A percentile compares a stretch with the other conserved stretches of the same genome.
phyloP scores from a whole-genome alignment of 2,113 vertebrate species.

The Mohoua ochrocephala region DNA sequence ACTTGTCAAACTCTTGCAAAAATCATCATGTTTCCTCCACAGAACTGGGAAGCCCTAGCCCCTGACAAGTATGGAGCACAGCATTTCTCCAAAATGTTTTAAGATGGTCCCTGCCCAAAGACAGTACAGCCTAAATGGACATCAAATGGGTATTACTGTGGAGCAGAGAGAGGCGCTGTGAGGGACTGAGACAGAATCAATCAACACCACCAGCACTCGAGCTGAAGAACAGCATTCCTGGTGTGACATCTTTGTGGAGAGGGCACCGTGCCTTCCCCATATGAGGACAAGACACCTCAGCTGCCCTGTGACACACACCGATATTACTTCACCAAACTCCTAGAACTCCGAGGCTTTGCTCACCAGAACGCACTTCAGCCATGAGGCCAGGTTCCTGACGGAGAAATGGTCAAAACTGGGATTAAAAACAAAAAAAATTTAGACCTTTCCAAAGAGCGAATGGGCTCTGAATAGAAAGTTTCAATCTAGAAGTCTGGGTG shows the following conservation, averaged over 20 bases:
- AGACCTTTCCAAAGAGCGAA: not conserved
- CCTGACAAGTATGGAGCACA: too few species aligned
- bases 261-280: not conserved
- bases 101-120: too few species aligned
- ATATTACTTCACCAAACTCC: not conserved
- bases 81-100: too few species aligned
- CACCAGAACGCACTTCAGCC: not conserved
- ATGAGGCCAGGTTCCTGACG: not conserved
- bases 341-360: not conserved
- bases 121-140: not conserved
- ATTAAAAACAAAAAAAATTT: not conserved
- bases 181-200: not conserved
- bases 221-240: not conserved
- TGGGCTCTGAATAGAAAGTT: not conserved
- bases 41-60: too few species aligned
- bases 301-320: not conserved
- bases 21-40: too few species aligned
- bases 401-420: not conserved
- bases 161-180: not conserved
- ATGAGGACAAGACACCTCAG: not conserved
- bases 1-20: too few species aligned
- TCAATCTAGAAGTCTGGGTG: not conserved
- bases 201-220: not conserved
- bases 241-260: not conserved
- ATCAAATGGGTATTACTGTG: not conserved